A percentile compares a stretch with the other conserved stretches of the same genome.
Conservation (phyloP, 2,797 vertebrate species). For the Neosilurus mollespiculum region DNA sequence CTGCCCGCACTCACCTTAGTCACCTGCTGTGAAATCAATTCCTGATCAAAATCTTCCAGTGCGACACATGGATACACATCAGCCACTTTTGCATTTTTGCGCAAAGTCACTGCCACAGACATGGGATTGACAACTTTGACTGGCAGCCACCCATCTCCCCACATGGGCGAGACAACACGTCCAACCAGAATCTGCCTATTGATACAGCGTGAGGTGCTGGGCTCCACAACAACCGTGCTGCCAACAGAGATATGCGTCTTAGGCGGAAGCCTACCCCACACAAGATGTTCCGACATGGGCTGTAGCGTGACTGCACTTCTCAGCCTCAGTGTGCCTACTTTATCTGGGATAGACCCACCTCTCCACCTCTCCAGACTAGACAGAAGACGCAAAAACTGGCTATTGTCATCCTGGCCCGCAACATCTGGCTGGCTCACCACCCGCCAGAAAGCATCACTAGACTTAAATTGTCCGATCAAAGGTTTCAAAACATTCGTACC, state of each 20-base stretch:
- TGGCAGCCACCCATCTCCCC: neutral
- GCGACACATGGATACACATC: too few species aligned
- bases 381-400: neutral
- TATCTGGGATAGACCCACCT: neutral
- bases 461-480: neutral
- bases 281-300: neutral
- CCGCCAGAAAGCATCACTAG: neutral
- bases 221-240: neutral
- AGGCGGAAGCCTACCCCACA: neutral
- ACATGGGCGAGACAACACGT: neutral
- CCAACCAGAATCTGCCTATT: too few species aligned
- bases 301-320: neutral
- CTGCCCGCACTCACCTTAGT: too few species aligned
- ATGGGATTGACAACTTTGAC: neutral
- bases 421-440: neutral
- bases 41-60: too few species aligned
- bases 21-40: too few species aligned
- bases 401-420: neutral
- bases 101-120: neutral
- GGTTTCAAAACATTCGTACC: neutral
- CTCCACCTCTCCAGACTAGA: neutral
- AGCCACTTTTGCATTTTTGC: neutral
- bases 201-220: neutral
- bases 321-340: neutral
- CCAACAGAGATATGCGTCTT: neutral